Evolutionary conservation across 2,888 invertebrate genomes (phyloP), one percentile per base, ranked within the genome.

Genomic region (Caenorhabditis afra): DNA sequence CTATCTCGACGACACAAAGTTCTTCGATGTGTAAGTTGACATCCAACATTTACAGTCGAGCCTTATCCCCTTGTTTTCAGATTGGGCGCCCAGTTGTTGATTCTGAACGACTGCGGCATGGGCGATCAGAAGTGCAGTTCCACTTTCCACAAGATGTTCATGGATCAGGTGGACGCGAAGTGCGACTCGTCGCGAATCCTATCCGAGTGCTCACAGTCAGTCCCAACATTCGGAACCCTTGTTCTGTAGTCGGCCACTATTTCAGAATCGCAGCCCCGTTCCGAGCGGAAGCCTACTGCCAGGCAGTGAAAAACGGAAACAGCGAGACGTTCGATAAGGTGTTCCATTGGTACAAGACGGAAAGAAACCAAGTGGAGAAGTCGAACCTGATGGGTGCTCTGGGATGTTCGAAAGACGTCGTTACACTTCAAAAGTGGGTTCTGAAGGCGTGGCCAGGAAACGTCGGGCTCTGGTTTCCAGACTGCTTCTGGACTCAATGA

Each of bases 251-350:
- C 29, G 3, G 29, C 3, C 3, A 10, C 12, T 7, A 1, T 67
- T 86, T 64, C 39, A 85, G 87, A 61, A 83, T 89, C 8, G 77
- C 89, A 1, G 85, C 87, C 29, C 86, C 87, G 29, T 79, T 89
- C 16, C 82, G 89, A 16, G 50, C 58, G 0, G 53, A 78, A 35
- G 81, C 84, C 20, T 89, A 89, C 62, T 89, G 89, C 73, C 75
- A 81, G 44, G 89, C 88, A 11, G 86, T 89, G 0, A 79, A 76
- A 57, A 82, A 85, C 50, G 87, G 87, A n/a, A 68, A 84, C n/a
- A 77, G 84, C 12, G 67, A 76, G 8, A 85, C 81, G 7, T 89
- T 81, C 62, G 82, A 87, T 10, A 70, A 78, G 58, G 80, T 89
- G 8, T 66, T 82, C 62, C 39, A 77, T 23, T 79, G 74, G 70